These are phyloP conservation scores for Rotaria sp. DNA, from an alignment of 2,888 invertebrate genomes.

Conservation along the genomic window DNA sequence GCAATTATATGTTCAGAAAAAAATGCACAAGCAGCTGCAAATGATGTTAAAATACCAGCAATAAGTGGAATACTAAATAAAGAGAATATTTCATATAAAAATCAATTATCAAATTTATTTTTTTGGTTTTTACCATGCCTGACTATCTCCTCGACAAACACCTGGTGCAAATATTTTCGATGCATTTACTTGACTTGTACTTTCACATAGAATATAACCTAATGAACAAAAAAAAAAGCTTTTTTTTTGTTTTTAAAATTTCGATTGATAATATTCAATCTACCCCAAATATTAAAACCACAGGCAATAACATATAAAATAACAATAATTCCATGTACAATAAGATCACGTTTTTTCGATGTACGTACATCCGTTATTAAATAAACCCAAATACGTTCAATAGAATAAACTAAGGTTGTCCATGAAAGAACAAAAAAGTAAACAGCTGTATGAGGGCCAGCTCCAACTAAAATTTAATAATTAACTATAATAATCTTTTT, in stretches of 20 bases:
- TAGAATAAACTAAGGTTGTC: not conserved
- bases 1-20: not conserved
- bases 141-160: not conserved
- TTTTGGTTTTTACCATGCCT: not conserved
- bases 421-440: not conserved
- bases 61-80: not conserved
- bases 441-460: not conserved
- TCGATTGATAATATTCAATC: not conserved
- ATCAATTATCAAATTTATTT: too few relatives aligned
- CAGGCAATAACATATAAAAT: not conserved
- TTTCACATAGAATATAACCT: not conserved
- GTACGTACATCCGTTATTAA: not conserved
- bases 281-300: conserved; percentile 10
- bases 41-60: not conserved
- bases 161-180: not conserved
- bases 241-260: not conserved
- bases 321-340: not conserved
- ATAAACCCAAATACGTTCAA: not conserved
- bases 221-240: not conserved
- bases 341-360: not conserved
- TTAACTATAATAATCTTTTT: too few relatives aligned
- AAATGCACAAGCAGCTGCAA: not conserved
- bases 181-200: not conserved
- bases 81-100: too few relatives aligned
- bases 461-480: not conserved